phyloP scores from a whole-genome alignment of 2,113 vertebrate genomes.

The Lophura nycthemera region DNA sequence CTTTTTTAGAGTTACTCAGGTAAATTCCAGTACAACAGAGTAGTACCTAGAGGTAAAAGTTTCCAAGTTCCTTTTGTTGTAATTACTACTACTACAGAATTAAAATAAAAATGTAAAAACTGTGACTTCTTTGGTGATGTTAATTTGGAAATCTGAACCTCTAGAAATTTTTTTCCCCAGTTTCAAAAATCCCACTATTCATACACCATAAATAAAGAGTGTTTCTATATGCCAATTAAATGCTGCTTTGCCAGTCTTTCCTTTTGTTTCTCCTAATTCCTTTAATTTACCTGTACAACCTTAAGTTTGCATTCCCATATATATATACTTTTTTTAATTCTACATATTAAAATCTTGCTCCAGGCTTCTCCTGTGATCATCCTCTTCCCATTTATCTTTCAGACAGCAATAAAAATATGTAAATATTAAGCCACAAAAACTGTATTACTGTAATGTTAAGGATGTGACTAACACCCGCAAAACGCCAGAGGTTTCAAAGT shows the following conservation, averaged over 20 bases:
- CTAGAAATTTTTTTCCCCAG: background rate
- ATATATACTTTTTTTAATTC: constrained; percentile 24
- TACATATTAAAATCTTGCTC: constrained; percentile 64
- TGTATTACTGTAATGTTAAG: constrained; percentile 71
- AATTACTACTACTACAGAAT: background rate
- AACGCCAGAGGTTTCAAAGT: constrained; percentile 71
- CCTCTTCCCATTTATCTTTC: constrained; percentile 72
- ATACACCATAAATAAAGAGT: background rate
- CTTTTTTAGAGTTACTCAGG: background rate
- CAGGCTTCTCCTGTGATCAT: constrained; percentile 67
- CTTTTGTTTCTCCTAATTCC: constrained; percentile 7
- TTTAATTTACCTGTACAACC: constrained; percentile 55
- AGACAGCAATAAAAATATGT: constrained; percentile 74
- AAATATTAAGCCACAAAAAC: constrained; percentile 74
- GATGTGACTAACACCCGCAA: constrained; percentile 74
- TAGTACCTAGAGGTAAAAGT: background rate
- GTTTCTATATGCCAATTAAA: background rate
- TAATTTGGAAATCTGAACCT: background rate
- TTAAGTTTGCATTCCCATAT: constrained; percentile 60
- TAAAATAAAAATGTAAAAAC: constrained; percentile 1
- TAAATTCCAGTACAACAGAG: background rate
- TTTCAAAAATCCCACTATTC: background rate
- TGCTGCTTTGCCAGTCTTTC: background rate
- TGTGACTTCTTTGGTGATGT: background rate
- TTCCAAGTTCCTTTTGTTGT: constrained; percentile 15